phyloP scores from a whole-genome alignment of 2,888 invertebrate genomes.

The Melanchra persicariae region DNA sequence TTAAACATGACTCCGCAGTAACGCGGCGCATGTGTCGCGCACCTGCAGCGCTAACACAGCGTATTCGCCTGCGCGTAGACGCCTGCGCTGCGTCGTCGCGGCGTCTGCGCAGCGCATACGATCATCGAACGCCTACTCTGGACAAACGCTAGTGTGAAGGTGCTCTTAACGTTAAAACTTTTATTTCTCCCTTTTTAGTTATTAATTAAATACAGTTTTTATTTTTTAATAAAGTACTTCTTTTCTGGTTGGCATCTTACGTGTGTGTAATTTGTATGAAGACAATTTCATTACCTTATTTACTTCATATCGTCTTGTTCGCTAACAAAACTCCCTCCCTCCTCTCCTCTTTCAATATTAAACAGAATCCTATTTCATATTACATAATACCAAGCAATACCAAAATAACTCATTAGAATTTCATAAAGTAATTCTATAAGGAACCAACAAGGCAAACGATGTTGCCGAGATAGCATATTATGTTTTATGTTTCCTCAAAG shows the following conservation, averaged over 20 bases:
- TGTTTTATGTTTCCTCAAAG: slow-evolving; percentile 38
- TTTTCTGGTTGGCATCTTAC: not conserved
- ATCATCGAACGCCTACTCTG: too few relatives aligned
- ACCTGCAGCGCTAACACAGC: too few relatives aligned
- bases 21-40: too few relatives aligned
- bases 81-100: too few relatives aligned
- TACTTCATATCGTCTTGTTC: slow-evolving; percentile 8
- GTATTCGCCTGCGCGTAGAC: too few relatives aligned
- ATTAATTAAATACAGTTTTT: too few relatives aligned
- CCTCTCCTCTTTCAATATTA: slow-evolving; percentile 18
- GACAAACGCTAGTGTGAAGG: too few relatives aligned
- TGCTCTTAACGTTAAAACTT: too few relatives aligned
- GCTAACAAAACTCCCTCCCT: slow-evolving; percentile 13
- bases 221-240: too few relatives aligned
- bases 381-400: slow-evolving; percentile 39
- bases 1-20: too few relatives aligned
- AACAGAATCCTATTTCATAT: slow-evolving; percentile 37
- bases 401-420: slow-evolving; percentile 47
- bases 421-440: slow-evolving; percentile 53
- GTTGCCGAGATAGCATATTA: slow-evolving; percentile 18
- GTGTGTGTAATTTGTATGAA: not conserved
- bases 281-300: slow-evolving; percentile 23
- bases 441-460: slow-evolving; percentile 21
- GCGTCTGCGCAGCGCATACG: too few relatives aligned
- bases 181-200: too few relatives aligned